phyloP scores from a whole-genome alignment of 2,797 vertebrate species.

The Pogonophryne albipinna region DNA sequence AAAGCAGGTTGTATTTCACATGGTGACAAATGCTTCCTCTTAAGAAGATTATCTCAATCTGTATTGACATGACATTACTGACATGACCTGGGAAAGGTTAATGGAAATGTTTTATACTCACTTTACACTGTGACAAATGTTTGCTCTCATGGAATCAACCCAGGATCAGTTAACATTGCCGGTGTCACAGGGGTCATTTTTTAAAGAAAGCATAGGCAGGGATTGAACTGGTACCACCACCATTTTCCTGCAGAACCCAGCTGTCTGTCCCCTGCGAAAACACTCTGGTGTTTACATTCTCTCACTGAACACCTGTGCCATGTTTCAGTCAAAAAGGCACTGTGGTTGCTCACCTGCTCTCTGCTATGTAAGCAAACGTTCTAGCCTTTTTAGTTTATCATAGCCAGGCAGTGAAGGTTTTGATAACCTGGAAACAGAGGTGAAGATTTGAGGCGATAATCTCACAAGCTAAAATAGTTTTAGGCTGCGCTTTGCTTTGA shows the following conservation, averaged over 20 bases:
- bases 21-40: constrained; percentile 21
- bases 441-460: constrained; percentile 45
- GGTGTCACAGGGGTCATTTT: constrained; percentile 58
- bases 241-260: constrained; percentile 67
- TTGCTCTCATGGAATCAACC: constrained; percentile 55
- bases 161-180: constrained; percentile 58
- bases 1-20: constrained; percentile 12
- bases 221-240: constrained; percentile 55
- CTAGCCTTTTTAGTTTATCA: constrained; percentile 55
- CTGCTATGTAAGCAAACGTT: constrained; percentile 67
- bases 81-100: constrained; percentile 41
- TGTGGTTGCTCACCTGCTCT: constrained; percentile 75
- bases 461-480: constrained; percentile 15
- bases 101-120: constrained; percentile 47
- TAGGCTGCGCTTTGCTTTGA: constrained; percentile 28
- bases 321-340: constrained; percentile 62
- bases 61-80: constrained; percentile 36
- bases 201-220: constrained; percentile 26
- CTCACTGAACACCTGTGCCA: constrained; percentile 78
- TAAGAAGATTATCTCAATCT: constrained; percentile 30
- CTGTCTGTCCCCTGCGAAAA: constrained; percentile 71
- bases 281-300: constrained; percentile 78
- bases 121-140: constrained; percentile 53
- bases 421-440: constrained; percentile 50
- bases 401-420: constrained; percentile 44